A percentile compares a stretch with the other conserved stretches of the same genome.
phyloP scores from a whole-genome alignment of 2,113 vertebrate species.

The Crypturellus undulatus region DNA sequence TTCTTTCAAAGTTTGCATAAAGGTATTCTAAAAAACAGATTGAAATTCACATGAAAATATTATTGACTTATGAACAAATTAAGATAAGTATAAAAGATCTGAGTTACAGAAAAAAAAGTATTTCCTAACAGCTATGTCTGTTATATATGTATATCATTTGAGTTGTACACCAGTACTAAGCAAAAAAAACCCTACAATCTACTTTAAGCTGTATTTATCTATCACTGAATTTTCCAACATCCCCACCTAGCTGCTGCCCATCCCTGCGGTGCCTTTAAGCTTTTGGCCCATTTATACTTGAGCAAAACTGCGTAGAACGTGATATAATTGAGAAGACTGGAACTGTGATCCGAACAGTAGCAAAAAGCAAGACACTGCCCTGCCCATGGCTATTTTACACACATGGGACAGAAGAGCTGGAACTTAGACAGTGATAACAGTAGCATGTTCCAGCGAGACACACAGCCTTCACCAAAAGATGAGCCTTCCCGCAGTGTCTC shows the following conservation, averaged over 20 bases:
- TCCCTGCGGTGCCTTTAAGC: not conserved
- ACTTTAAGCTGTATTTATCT: not conserved
- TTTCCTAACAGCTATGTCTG: not conserved
- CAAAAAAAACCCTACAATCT: not conserved
- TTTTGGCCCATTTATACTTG: not conserved
- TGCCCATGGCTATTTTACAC: not conserved
- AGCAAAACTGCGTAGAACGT: not conserved
- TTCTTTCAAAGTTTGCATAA: not conserved
- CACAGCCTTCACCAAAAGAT: not conserved
- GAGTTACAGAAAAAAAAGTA: not conserved
- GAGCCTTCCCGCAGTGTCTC: not conserved
- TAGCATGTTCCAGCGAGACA: not conserved
- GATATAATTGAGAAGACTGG: not conserved
- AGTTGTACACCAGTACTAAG: not conserved
- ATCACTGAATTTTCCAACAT: not conserved
- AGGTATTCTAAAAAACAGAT: not conserved
- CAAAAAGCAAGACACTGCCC: not conserved
- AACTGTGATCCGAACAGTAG: not conserved
- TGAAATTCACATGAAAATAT: not conserved
- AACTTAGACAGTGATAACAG: not conserved
- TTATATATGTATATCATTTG: not conserved
- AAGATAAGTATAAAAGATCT: not conserved
- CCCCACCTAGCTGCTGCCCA: not conserved
- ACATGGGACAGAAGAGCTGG: not conserved
- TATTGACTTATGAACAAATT: not conserved